Evolutionary conservation across 2,113 vertebrate genomes (phyloP).

Genomic region (Xenopus laevis): DNA sequence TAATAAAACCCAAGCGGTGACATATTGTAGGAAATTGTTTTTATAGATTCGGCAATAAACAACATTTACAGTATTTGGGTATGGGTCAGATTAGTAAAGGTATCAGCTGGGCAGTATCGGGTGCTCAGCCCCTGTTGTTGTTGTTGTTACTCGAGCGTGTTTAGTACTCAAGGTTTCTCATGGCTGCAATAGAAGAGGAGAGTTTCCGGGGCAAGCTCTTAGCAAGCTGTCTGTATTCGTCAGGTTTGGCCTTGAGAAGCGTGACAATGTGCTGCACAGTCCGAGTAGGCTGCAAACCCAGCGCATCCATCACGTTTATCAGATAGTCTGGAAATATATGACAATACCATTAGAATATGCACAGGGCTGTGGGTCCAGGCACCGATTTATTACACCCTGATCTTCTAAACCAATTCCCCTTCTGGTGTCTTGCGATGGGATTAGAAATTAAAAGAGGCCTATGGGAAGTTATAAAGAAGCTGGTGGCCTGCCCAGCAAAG

Average conservation of each 20-base stretch:
- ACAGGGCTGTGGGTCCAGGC: no score
- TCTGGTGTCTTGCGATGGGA: no score
- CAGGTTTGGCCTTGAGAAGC: constrained; percentile 82
- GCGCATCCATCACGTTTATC: constrained; percentile 93
- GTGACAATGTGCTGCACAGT: constrained; percentile 71
- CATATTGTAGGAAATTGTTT: background rate
- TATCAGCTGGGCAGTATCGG: background rate
- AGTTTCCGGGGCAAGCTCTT: constrained; percentile 79
- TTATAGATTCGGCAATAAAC: background rate
- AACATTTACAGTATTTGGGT: background rate
- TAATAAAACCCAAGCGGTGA: no score
- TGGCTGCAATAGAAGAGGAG: constrained; percentile 68
- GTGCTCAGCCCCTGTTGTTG: no score
- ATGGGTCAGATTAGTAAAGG: background rate
- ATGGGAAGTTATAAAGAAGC: no score
- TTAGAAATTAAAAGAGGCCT: no score
- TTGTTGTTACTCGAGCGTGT: no score
- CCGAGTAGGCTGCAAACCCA: constrained; percentile 87
- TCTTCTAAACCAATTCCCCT: no score
- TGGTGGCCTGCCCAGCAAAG: no score
- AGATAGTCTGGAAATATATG: constrained; percentile 77
- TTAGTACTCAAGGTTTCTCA: constrained; percentile 77
- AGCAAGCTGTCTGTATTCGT: constrained; percentile 78
- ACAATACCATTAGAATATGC: background rate
- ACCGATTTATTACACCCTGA: no score